phyloP scores from a whole-genome alignment of 2,888 invertebrate species.

The Platycheirus albimanus region DNA sequence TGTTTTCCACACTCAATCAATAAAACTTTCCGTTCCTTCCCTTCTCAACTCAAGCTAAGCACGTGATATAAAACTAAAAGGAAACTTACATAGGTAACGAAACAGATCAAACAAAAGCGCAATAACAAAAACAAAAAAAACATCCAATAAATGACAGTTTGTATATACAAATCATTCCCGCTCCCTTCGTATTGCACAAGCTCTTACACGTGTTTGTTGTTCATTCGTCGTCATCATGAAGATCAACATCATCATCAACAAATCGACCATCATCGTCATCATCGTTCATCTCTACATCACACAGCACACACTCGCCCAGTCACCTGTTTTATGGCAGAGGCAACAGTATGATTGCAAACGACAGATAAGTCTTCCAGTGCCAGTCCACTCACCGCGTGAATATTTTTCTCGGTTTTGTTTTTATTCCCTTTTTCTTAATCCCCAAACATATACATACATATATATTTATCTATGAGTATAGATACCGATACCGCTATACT shows the following conservation, averaged over 20 bases:
- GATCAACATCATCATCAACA: slow-evolving; percentile 18
- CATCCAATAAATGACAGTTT: slow-evolving; percentile 2
- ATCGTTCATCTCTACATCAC: neutral
- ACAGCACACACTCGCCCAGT: neutral
- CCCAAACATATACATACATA: slow-evolving; percentile 3
- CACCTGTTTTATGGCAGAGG: slow-evolving; percentile 29
- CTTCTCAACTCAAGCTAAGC: too few relatives aligned
- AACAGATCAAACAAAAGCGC: too few relatives aligned
- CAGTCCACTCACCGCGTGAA: slow-evolving; percentile 26
- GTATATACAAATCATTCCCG: neutral
- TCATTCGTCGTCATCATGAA: slow-evolving; percentile 32
- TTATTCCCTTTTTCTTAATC: slow-evolving; percentile 65
- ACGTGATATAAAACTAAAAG: too few relatives aligned
- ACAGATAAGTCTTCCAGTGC: slow-evolving; percentile 33
- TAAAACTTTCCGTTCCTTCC: too few relatives aligned
- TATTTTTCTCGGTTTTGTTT: slow-evolving; percentile 59
- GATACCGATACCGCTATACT: neutral
- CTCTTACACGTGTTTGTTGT: slow-evolving; percentile 44
- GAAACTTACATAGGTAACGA: too few relatives aligned
- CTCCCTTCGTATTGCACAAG: neutral
- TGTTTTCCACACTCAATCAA: too few relatives aligned
- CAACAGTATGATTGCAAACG: slow-evolving; percentile 16
- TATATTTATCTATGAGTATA: too few relatives aligned
- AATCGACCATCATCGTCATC: slow-evolving; percentile 13
- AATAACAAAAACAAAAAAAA: neutral